Base-by-base conservation (phyloP, 2,113 vertebrate species). In the Microcebus lehilahytsara region DNA sequence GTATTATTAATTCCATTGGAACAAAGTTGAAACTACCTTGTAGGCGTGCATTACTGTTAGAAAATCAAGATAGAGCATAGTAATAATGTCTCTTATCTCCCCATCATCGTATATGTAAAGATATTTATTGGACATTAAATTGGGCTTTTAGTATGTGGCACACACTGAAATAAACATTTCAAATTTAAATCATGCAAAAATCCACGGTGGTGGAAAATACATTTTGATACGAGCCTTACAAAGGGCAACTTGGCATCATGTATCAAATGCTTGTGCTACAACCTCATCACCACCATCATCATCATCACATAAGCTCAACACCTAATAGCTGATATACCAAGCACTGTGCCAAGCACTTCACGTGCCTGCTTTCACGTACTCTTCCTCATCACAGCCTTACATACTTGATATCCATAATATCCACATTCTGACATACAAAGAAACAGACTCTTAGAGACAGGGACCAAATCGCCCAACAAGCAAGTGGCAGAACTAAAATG, bases 21-120 rank as follows among this genome's bases (percentile, higher is more conserved):
- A 37, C 20, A 1, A 67, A 56, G 30, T 17, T 30, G 9, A 32
- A 9, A 20, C 2, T 9, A 6, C 3, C 37, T 42, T 9, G 0
- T 0, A 42, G 30, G 13, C 6, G 3, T 1, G 5, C 1, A 0
- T 20, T 12, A 3, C 49, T 30, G 0, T 49, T 23, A 32, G 25
- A 66, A 80, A 62, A 46, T 10, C 78, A 40, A 40, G 67, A 69
- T 3, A 1, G 1, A 46, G n/a, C 2, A 4, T 2, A 2, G 22
- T 2, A 3, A 1, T 10, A 30, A 9, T 9, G 3, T 25, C 0
- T 22, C 34, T 49, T 60, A 37, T 27, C 2, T 66, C 34, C 6
- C 25, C 8, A 0, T 32, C 17, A 2, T 11, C 34, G 16, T 0
- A 25, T 13, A 7, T 11, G 53, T 17, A 17, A 17, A 56, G 53